phyloP scores from a whole-genome alignment of 2,888 invertebrate species.

The Parasteatoda lunata region DNA sequence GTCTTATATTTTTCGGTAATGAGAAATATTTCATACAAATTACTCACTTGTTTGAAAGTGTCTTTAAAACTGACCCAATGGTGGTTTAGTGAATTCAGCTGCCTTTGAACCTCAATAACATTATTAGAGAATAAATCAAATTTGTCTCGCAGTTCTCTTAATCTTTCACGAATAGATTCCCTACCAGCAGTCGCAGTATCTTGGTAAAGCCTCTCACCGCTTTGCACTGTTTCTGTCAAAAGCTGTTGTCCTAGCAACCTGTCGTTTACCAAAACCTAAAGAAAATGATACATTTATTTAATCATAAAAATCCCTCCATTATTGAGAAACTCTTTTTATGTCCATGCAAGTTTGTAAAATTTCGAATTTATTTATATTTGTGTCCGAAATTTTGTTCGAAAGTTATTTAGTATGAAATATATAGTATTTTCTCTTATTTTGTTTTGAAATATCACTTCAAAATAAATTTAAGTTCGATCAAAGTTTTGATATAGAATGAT shows the following conservation, averaged over 20 bases:
- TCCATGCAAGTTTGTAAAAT: too few species aligned
- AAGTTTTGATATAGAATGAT: too few species aligned
- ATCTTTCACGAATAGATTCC: slow-evolving; percentile 89
- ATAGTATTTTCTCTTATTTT: background rate
- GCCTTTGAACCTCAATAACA: slow-evolving; percentile 87
- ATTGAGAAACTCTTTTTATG: too few species aligned
- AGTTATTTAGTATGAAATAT: background rate
- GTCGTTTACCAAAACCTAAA: slow-evolving; percentile 79
- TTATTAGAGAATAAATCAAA: slow-evolving; percentile 92
- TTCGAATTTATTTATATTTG: background rate
- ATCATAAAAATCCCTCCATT: background rate
- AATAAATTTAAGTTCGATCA: too few species aligned
- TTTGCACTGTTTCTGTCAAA: slow-evolving; percentile 81
- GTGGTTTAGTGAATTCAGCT: slow-evolving; percentile 86
- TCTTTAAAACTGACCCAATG: slow-evolving; percentile 91
- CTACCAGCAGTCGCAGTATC: slow-evolving; percentile 94
- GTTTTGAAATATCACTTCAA: too few species aligned
- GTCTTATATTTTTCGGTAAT: too few species aligned
- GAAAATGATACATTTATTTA: background rate
- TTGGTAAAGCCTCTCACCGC: slow-evolving; percentile 91
- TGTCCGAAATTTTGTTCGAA: background rate
- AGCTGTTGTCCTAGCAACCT: slow-evolving; percentile 88
- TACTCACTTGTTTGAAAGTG: slow-evolving; percentile 81
- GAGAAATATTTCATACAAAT: background rate
- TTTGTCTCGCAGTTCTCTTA: slow-evolving; percentile 85